phyloP scores from a whole-genome alignment of 1,140 invertebrate genomes.

The Drosophila biarmipes region DNA sequence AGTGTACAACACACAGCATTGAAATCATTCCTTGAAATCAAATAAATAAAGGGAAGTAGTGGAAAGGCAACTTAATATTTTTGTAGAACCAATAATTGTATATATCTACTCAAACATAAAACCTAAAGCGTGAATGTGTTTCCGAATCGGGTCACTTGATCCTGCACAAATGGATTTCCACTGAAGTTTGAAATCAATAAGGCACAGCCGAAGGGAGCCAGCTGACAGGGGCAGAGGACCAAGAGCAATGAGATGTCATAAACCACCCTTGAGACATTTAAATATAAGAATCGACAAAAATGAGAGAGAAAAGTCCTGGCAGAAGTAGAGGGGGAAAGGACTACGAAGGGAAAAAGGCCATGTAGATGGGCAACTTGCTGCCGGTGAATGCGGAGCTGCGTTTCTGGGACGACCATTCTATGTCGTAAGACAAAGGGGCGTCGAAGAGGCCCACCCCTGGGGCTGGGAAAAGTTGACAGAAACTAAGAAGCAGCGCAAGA shows the following conservation, averaged over 20 bases:
- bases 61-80: background rate
- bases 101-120: too few species aligned
- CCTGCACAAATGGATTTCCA: constrained; percentile 5
- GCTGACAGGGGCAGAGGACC: background rate
- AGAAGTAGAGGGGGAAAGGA: constrained; percentile 11
- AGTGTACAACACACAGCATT: too few species aligned
- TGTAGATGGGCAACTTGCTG: constrained; percentile 12
- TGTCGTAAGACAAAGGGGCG: constrained; percentile 59
- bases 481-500: constrained; percentile 33
- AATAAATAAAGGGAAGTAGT: too few species aligned
- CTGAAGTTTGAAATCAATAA: constrained; percentile 36
- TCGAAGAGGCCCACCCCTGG: constrained; percentile 14
- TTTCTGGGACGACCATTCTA: constrained; percentile 31
- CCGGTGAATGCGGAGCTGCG: constrained; percentile 19
- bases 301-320: background rate
- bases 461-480: constrained; percentile 28
- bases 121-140: background rate
- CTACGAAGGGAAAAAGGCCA: background rate
- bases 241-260: constrained; percentile 34
- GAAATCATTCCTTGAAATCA: too few species aligned
- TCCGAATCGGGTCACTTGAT: constrained; percentile 23
- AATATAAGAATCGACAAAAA: constrained; percentile 11
- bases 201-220: constrained; percentile 15
- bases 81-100: background rate
- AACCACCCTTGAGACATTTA: constrained; percentile 39